phyloP scores from a whole-genome alignment of 2,113 vertebrate species.

The Oxyura jamaicensis region DNA sequence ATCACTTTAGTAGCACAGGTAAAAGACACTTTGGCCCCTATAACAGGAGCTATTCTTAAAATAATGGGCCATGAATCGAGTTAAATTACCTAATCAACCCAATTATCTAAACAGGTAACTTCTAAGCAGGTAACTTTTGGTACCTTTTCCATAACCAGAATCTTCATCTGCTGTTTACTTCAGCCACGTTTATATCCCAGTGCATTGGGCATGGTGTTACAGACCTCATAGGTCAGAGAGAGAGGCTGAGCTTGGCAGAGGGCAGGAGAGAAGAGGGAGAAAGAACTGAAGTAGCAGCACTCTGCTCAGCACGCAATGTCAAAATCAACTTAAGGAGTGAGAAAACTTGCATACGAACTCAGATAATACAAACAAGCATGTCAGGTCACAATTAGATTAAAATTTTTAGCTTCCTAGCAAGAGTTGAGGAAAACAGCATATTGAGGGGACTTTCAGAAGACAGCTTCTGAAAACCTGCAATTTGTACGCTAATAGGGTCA shows the following conservation, averaged over 20 bases:
- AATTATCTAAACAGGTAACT: background rate
- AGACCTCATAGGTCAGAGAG: background rate
- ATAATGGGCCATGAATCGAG: background rate
- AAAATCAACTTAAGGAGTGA: background rate
- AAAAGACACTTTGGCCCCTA: background rate
- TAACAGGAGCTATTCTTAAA: background rate
- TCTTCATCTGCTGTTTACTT: background rate
- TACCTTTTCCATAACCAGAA: background rate
- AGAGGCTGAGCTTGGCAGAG: background rate
- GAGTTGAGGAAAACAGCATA: background rate
- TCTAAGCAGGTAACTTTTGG: background rate
- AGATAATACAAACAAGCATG: background rate
- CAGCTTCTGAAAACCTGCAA: constrained; percentile 69
- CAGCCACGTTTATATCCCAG: background rate
- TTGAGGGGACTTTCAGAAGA: constrained; percentile 54
- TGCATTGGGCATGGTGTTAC: background rate
- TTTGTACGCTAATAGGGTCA: constrained; percentile 70
- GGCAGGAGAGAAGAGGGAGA: background rate
- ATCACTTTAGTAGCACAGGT: background rate
- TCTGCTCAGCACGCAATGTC: background rate
- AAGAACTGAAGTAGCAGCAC: background rate
- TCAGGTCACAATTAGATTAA: constrained; percentile 71
- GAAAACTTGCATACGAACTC: background rate
- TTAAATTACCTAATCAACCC: background rate
- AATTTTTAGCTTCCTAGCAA: constrained; percentile 29